phyloP scores from a whole-genome alignment of 2,797 vertebrate genomes.

The Alosa sapidissima region DNA sequence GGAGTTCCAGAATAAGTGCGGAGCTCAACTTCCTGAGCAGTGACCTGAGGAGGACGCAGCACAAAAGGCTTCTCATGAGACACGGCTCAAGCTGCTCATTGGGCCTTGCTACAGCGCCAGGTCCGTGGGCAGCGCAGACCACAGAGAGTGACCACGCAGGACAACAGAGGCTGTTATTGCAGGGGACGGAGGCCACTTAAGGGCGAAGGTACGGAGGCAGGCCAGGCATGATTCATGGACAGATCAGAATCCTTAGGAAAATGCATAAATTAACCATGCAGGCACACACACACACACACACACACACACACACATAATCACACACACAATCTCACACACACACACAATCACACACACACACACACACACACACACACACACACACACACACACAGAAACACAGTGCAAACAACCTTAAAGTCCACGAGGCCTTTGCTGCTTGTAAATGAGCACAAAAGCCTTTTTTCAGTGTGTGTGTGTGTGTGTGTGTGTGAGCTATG shows the following conservation, averaged over 20 bases:
- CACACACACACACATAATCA: background rate
- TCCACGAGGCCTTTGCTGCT: background rate
- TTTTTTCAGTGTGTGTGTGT: background rate
- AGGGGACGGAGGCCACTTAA: too few relatives aligned
- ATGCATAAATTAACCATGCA: conserved; percentile 1
- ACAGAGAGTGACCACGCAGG: too few relatives aligned
- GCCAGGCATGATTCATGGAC: background rate
- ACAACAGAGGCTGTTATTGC: too few relatives aligned
- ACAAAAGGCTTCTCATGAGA: conserved; percentile 7
- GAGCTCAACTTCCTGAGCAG: background rate
- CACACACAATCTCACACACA: background rate
- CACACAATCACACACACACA: background rate
- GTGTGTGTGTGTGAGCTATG: background rate
- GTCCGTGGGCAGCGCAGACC: too few relatives aligned
- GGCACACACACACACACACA: conserved; percentile 32
- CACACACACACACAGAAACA: background rate
- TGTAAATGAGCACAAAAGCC: conserved; percentile 10
- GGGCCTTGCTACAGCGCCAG: too few relatives aligned
- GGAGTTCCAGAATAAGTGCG: background rate
- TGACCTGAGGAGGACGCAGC: background rate
- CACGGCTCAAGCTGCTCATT: background rate
- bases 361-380: background rate
- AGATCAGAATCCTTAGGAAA: background rate
- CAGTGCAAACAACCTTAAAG: background rate
- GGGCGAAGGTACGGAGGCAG: background rate